These are phyloP conservation scores for Cepaea nemoralis DNA, from an alignment of 1,140 invertebrate genomes.

Conservation along the genomic window DNA sequence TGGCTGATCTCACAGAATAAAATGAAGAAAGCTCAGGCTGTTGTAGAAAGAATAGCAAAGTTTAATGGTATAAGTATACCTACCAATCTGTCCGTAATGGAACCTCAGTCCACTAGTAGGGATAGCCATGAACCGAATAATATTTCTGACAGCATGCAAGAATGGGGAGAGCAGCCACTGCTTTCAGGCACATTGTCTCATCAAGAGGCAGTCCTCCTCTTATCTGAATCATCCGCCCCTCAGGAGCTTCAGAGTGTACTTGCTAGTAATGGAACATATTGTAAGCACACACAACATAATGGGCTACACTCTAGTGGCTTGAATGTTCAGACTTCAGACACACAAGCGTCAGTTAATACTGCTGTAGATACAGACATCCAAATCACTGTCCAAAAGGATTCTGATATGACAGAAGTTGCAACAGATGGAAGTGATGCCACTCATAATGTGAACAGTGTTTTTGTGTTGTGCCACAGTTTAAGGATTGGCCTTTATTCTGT, in stretches of 20 bases:
- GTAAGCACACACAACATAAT: not conserved
- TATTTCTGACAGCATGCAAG: not conserved
- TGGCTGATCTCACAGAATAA: slow-evolving; percentile 63
- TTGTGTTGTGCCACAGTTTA: slow-evolving; percentile 33
- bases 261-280: not conserved
- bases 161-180: slow-evolving; percentile 14
- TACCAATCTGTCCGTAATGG: slow-evolving; percentile 40
- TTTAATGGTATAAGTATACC: slow-evolving; percentile 48
- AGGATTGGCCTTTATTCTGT: slow-evolving; percentile 43
- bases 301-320: not conserved
- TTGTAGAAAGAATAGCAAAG: slow-evolving; percentile 55
- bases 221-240: not conserved
- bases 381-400: not conserved
- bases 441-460: slow-evolving; percentile 22
- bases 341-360: not conserved
- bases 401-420: not conserved
- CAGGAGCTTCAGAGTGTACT: not conserved
- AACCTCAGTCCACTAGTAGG: not conserved
- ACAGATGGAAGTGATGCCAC: not conserved
- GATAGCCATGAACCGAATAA: slow-evolving; percentile 6
- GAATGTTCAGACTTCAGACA: not conserved
- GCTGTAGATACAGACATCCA: slow-evolving; percentile 2
- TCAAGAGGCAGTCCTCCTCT: slow-evolving; percentile 5
- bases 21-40: slow-evolving; percentile 48
- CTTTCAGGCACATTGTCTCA: not conserved